phyloP scores from a whole-genome alignment of 2,888 invertebrate genomes.

The Drosophila paranaensis region DNA sequence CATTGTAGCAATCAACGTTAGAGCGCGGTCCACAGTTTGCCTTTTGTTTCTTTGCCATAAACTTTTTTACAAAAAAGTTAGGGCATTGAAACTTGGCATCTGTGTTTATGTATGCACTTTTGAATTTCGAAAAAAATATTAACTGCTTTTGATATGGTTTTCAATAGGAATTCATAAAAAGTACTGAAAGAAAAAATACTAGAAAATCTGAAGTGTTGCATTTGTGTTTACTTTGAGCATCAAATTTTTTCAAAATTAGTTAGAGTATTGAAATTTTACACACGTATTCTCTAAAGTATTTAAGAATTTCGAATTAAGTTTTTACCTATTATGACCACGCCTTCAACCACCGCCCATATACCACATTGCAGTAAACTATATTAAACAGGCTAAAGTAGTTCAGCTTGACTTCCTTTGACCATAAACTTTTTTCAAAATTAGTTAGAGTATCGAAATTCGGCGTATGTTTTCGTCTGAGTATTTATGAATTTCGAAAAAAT shows the following conservation, averaged over 20 bases:
- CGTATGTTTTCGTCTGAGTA: too few relatives aligned
- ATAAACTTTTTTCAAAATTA: neutral
- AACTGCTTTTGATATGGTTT: neutral
- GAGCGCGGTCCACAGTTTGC: neutral
- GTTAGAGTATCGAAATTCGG: neutral
- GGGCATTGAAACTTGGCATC: neutral
- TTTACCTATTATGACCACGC: neutral
- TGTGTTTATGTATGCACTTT: neutral
- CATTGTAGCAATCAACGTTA: slow-evolving; percentile 2
- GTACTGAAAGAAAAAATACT: too few relatives aligned
- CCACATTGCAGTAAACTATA: neutral
- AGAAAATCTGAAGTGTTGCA: neutral
- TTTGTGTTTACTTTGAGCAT: accelerated
- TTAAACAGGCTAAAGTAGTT: too few relatives aligned
- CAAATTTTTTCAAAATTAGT: neutral
- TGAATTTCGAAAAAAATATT: neutral
- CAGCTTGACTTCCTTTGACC: accelerated
- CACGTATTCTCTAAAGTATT: neutral
- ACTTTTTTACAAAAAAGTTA: neutral
- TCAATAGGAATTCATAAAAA: too few relatives aligned
- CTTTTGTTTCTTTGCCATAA: neutral
- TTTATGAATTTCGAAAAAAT: slow-evolving; percentile 2
- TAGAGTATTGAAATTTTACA: neutral
- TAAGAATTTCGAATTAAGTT: neutral
- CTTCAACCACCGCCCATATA: too few relatives aligned